Evolutionary conservation across 2,888 invertebrate genomes (phyloP).

Genomic region (Acrocyrtus sp.): DNA sequence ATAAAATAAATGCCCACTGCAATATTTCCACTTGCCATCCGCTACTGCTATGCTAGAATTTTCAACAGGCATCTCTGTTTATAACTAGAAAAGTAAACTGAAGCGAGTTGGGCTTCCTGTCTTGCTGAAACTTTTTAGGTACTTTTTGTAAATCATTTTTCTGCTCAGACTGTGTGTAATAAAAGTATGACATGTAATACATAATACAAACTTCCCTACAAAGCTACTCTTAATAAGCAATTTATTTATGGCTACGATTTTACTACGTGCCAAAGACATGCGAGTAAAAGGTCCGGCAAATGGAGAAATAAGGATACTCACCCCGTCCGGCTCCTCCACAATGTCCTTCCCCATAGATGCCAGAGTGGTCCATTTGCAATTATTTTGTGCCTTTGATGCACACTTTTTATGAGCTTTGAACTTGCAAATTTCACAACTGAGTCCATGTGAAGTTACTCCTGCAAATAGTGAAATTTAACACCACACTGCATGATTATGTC

Average conservation of each 20-base stretch:
- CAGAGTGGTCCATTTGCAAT: conserved; percentile 98
- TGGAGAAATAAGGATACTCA: conserved; percentile 70
- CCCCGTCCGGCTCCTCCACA: conserved; percentile 92
- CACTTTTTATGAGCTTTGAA: conserved; percentile 97
- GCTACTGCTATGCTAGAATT: too few species aligned
- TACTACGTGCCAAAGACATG: neutral
- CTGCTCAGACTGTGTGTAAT: too few species aligned
- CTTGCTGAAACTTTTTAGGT: too few species aligned
- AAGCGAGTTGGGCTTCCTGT: neutral
- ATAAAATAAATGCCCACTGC: too few species aligned
- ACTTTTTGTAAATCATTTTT: too few species aligned
- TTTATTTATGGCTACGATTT: neutral
- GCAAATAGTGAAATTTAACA: conserved; percentile 64
- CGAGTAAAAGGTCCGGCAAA: neutral
- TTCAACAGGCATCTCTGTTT: too few species aligned
- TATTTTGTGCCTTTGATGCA: conserved; percentile 89
- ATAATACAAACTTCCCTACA: neutral
- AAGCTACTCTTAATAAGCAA: neutral
- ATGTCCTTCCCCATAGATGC: conserved; percentile 95
- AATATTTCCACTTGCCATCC: too few species aligned
- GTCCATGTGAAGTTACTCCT: conserved; percentile 94
- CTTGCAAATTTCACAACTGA: conserved; percentile 97
- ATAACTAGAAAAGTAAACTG: neutral
- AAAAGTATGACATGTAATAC: neutral
- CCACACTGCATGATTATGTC: too few species aligned